phyloP scores from a whole-genome alignment of 2,888 invertebrate species.

The Nomada goodeniana region DNA sequence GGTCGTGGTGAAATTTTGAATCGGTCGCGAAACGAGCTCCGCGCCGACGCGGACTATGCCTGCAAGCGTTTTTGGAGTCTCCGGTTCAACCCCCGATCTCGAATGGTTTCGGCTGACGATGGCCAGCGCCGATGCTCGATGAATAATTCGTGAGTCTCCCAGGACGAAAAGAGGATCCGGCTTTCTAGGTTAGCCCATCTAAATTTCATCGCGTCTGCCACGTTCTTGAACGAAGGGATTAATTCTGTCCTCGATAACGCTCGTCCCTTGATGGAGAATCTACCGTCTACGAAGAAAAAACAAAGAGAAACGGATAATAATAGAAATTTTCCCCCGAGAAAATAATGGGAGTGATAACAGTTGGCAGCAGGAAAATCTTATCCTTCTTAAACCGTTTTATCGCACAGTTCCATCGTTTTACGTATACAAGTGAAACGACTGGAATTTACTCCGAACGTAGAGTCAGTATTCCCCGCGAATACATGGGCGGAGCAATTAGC shows the following conservation, averaged over 20 bases:
- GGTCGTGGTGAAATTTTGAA: slow-evolving; percentile 54
- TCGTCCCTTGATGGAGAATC: background rate
- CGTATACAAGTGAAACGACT: too few species aligned
- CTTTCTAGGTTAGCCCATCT: slow-evolving; percentile 16
- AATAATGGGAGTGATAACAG: background rate
- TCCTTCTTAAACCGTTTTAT: too few species aligned
- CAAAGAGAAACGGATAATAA: too few species aligned
- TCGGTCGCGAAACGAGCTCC: slow-evolving; percentile 54
- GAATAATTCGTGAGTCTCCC: slow-evolving; percentile 45
- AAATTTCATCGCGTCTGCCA: slow-evolving; percentile 43
- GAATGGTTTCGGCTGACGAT: slow-evolving; percentile 16
- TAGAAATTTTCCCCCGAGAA: background rate
- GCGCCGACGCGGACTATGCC: slow-evolving; percentile 36
- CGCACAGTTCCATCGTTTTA: too few species aligned
- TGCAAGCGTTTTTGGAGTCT: slow-evolving; percentile 33
- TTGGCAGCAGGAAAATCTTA: too few species aligned
- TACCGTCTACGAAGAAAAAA: background rate
- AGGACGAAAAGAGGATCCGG: background rate
- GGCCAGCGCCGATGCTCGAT: slow-evolving; percentile 36
- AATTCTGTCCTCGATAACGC: slow-evolving; percentile 1
- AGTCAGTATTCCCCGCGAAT: too few species aligned
- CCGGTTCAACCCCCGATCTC: slow-evolving; percentile 34
- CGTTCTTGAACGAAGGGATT: slow-evolving; percentile 13
- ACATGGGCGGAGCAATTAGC: too few species aligned
- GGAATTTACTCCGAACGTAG: too few species aligned